These are phyloP conservation scores for Paedocypris sp. DNA, from an alignment of 2,113 vertebrate species.

Conservation along the genomic window DNA sequence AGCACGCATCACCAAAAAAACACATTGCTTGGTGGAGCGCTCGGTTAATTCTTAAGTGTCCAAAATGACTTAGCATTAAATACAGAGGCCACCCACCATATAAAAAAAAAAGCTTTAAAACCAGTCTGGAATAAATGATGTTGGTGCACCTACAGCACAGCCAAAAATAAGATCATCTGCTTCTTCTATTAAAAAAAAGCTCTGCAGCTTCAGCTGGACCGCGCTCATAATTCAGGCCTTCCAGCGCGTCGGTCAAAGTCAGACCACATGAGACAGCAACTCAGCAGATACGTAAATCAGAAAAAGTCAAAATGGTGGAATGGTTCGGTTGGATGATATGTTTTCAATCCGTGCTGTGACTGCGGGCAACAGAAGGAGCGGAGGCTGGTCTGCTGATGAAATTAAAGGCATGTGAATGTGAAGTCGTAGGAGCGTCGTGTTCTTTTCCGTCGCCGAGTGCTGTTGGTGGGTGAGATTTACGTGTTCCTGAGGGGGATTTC, in stretches of 20 bases:
- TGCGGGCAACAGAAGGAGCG: slow-evolving; percentile 14
- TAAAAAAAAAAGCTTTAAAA: slow-evolving; percentile 1
- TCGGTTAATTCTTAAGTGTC: not conserved
- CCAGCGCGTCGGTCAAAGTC: slow-evolving; percentile 37
- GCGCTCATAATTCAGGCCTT: slow-evolving; percentile 44
- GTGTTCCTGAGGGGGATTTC: slow-evolving; percentile 32
- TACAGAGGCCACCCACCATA: not conserved
- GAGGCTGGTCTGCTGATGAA: slow-evolving; percentile 47
- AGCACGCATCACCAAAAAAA: not conserved
- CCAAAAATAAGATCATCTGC: slow-evolving; percentile 46
- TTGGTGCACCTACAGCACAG: not conserved
- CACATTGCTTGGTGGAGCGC: not conserved
- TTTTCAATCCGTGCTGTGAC: slow-evolving; percentile 30
- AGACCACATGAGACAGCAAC: slow-evolving; percentile 35
- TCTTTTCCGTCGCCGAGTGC: slow-evolving; percentile 24
- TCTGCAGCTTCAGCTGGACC: slow-evolving; percentile 52
- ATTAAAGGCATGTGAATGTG: slow-evolving; percentile 44
- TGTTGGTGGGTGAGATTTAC: slow-evolving; percentile 46
- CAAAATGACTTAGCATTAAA: slow-evolving; percentile 1
- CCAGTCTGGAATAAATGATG: slow-evolving; percentile 20
- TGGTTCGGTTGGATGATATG: slow-evolving; percentile 36
- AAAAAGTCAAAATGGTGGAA: slow-evolving; percentile 19
- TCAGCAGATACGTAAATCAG: slow-evolving; percentile 42
- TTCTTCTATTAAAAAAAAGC: slow-evolving; percentile 45
- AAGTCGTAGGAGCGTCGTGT: slow-evolving; percentile 27